Evolutionary conservation across 1,140 invertebrate species (phyloP), one percentile per base, ranked within the genome.

Genomic region (Magallana angulata): DNA sequence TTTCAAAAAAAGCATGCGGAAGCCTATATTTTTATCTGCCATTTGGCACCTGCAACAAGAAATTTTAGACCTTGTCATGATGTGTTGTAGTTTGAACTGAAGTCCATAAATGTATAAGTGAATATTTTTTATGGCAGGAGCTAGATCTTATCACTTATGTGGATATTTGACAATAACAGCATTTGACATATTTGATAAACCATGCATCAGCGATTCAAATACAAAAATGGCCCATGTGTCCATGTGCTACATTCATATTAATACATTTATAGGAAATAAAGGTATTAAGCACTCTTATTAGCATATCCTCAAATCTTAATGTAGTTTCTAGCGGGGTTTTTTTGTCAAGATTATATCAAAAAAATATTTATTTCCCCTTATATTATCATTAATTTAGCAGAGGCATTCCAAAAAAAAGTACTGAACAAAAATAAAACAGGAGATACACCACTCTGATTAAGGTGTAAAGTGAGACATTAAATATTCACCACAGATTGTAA

Each of bases 281-380:
- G 24, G 2, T 36, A 76, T 36, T 12, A 30, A 30, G 14, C 24
- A 30, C 24, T 76, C 60, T 76, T 30, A 76, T 76, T 76, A 76
- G 68, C 68, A 76, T 76, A 76, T 76, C 68, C 68, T 30, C 24
- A 30, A 8, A 76, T 76, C 68, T 76, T 30, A 76, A 76, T 76
- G 68, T 30, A 48, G 36, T 48, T 48, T 48, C 36, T 48, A 48
- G 36, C 36, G 36, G 36, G 36, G 8, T 24, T 76, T 18, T 71
- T 71, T 76, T 24, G 36, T 30, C 68, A 76, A 11, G 68, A 76
- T 76, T 76, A 76, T 11, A 76, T 76, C 68, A 76, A 76, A 76
- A 71, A 76, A 7, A 76, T 30, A 9, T 30, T 36, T 76, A 12
- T 76, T 24, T 76, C 18, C 8, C 24, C 24, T 30, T 30, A 30